phyloP scores from a whole-genome alignment of 2,888 invertebrate species.

The Dendrolimus pini region DNA sequence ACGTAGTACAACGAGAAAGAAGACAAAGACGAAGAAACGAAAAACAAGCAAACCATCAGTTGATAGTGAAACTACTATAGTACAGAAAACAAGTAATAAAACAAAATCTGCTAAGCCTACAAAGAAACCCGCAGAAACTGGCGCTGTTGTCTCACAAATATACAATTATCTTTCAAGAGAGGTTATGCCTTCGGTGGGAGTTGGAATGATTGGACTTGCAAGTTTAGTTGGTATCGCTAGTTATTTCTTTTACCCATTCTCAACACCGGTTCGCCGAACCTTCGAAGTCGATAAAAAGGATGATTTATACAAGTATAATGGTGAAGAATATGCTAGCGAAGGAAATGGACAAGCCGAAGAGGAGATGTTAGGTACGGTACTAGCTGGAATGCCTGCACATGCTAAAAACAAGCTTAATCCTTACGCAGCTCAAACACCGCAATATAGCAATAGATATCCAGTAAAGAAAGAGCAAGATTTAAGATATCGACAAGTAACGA shows the following conservation, averaged over 20 bases:
- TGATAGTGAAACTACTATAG: constrained; percentile 36
- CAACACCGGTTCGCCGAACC: constrained; percentile 79
- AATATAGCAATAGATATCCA: constrained; percentile 48
- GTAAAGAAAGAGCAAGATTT: constrained; percentile 64
- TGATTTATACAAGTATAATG: constrained; percentile 80
- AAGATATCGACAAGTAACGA: constrained; percentile 60
- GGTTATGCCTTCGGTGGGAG: constrained; percentile 88
- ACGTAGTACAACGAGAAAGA: constrained; percentile 63
- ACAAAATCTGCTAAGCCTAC: constrained; percentile 58
- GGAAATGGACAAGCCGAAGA: constrained; percentile 85
- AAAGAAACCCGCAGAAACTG: constrained; percentile 54
- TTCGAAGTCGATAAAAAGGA: constrained; percentile 81
- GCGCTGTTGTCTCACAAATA: constrained; percentile 83
- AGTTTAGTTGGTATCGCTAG: constrained; percentile 85
- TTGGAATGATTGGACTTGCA: constrained; percentile 84
- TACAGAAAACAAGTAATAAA: constrained; percentile 71
- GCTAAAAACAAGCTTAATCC: constrained; percentile 64
- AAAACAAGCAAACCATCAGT: constrained; percentile 68
- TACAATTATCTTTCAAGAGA: constrained; percentile 87
- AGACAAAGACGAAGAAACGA: constrained; percentile 77
- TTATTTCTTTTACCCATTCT: constrained; percentile 85
- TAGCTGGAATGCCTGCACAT: constrained; percentile 81
- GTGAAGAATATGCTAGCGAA: constrained; percentile 80
- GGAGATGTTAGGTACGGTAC: constrained; percentile 84
- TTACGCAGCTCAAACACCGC: constrained; percentile 59